These are phyloP conservation scores for Dicentrarchus labrax DNA, from an alignment of 2,113 vertebrate species.

Conservation along the genomic window DNA sequence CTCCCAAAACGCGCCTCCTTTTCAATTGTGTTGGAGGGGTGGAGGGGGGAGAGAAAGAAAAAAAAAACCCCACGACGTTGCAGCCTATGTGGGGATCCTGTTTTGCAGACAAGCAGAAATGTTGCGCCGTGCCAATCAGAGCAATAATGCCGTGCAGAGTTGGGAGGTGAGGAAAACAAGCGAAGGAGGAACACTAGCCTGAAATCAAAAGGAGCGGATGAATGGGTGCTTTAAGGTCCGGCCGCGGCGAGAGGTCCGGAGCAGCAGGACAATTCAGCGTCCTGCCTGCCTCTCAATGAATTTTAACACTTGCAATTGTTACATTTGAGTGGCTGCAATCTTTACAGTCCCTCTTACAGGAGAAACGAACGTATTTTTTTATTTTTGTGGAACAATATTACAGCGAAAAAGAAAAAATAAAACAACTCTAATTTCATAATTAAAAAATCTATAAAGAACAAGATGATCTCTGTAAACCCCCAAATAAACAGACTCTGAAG, in stretches of 20 bases:
- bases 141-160: conserved; percentile 40
- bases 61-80: background rate
- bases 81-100: conserved; percentile 18
- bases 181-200: conserved; percentile 32
- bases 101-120: conserved; percentile 47
- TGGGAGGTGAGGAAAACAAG: conserved; percentile 21
- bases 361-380: background rate
- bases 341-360: background rate
- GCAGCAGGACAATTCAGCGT: conserved; percentile 31
- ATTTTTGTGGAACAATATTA: background rate
- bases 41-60: background rate
- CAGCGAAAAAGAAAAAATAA: background rate
- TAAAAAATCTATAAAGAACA: background rate
- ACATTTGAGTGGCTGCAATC: conserved; percentile 28
- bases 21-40: conserved; percentile 37
- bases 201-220: conserved; percentile 40
- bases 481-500: background rate
- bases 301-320: conserved; percentile 76
- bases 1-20: conserved; percentile 37
- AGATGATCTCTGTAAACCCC: too few relatives aligned
- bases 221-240: conserved; percentile 56
- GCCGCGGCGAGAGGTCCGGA: conserved; percentile 19
- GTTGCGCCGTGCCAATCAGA: conserved; percentile 51
- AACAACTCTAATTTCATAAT: background rate
- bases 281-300: conserved; percentile 64